These are phyloP conservation scores for Ceratosolen fusciceps DNA, from an alignment of 1,140 invertebrate species.

Conservation along the genomic window DNA sequence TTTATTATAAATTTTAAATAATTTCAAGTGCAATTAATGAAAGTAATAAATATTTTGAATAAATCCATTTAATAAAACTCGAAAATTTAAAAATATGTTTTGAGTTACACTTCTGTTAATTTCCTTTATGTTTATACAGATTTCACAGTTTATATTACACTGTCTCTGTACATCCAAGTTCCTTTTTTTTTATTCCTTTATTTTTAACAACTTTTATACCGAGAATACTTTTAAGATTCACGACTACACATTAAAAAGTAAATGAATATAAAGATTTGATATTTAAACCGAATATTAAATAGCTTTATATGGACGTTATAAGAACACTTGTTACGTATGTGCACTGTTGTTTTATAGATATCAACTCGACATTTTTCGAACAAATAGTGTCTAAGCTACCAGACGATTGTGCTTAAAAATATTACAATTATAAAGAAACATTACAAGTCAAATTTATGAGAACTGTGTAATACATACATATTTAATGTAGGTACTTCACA, in stretches of 20 bases:
- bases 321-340: neutral
- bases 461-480: neutral
- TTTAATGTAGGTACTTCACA: neutral
- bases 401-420: conserved; percentile 15
- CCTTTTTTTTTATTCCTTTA: neutral
- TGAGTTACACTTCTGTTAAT: neutral
- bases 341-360: neutral
- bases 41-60: too few relatives aligned
- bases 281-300: conserved; percentile 15
- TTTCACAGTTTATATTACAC: conserved; percentile 9
- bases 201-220: neutral
- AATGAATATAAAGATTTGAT: conserved; percentile 19
- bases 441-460: neutral
- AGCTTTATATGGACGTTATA: neutral
- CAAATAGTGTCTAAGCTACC: neutral
- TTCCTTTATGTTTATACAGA: conserved; percentile 37
- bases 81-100: too few relatives aligned
- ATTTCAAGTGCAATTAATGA: too few relatives aligned
- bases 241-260: neutral
- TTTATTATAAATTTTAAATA: too few relatives aligned
- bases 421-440: neutral
- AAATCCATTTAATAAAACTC: neutral
- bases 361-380: neutral
- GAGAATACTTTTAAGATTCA: neutral
- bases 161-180: conserved; percentile 30